A percentile compares a stretch with the other conserved stretches of the same genome.
Conservation (phyloP, 2,888 invertebrate genomes). For the Chymomyza amoena region DNA sequence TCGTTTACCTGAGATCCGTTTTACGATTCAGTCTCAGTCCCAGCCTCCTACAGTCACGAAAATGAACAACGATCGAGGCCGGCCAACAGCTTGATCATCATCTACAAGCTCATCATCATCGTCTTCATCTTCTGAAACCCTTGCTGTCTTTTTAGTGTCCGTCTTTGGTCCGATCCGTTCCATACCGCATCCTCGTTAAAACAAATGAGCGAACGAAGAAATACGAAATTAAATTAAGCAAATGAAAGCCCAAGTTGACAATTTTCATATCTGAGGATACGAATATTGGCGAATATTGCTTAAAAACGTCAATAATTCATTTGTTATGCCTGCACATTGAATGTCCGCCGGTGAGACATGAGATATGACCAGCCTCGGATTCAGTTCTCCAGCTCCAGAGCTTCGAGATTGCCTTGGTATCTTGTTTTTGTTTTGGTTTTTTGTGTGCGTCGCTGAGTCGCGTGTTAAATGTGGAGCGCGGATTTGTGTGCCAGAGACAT, state of each 20-base stretch:
- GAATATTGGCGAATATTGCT: conserved; percentile 77
- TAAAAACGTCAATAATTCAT: conserved; percentile 79
- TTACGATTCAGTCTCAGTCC: conserved; percentile 42
- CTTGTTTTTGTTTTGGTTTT: no score
- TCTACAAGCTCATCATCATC: neutral
- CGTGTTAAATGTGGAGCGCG: conserved; percentile 68
- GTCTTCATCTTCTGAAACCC: conserved; percentile 3
- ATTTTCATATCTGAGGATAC: conserved; percentile 66
- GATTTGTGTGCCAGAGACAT: conserved; percentile 52
- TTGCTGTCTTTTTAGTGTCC: conserved; percentile 10
- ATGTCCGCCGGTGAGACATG: conserved; percentile 70
- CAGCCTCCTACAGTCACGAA: conserved; percentile 31
- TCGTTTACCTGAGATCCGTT: conserved; percentile 51
- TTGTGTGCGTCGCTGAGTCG: conserved; percentile 17
- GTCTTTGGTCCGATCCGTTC: neutral
- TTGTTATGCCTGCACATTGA: conserved; percentile 79
- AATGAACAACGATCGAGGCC: conserved; percentile 65
- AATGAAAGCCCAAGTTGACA: conserved; percentile 74
- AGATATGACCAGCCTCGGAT: conserved; percentile 57
- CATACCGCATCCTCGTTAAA: conserved; percentile 52
- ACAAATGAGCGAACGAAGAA: conserved; percentile 46
- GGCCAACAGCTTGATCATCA: neutral
- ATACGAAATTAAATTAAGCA: conserved; percentile 66
- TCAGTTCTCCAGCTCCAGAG: neutral
- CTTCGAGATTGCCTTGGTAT: neutral